phyloP scores from a whole-genome alignment of 1,140 invertebrate genomes.

The Zaprionus davidi region DNA sequence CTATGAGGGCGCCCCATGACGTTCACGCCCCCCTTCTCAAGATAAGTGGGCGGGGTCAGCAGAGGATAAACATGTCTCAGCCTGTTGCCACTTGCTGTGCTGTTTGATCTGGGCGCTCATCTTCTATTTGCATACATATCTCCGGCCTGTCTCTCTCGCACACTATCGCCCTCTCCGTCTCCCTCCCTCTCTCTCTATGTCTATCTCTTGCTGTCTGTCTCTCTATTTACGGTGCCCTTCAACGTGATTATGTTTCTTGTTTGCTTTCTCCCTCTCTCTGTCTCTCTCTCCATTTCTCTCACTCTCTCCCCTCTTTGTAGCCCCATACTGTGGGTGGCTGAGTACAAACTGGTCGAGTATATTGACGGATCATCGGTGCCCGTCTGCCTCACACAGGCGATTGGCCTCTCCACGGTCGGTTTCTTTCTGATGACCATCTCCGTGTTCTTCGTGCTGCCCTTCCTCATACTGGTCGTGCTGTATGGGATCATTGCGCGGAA shows the following conservation, averaged over 20 bases:
- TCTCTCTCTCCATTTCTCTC: slow-evolving; percentile 30
- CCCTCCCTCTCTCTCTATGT: slow-evolving; percentile 32
- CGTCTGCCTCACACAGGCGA: slow-evolving; percentile 90
- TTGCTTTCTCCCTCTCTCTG: slow-evolving; percentile 57
- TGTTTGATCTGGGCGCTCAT: slow-evolving; percentile 25
- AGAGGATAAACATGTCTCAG: slow-evolving; percentile 37
- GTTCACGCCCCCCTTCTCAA: slow-evolving; percentile 33
- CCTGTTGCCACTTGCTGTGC: slow-evolving; percentile 50
- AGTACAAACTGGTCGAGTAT: slow-evolving; percentile 89
- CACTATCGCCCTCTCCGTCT: slow-evolving; percentile 30
- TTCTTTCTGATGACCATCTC: slow-evolving; percentile 92
- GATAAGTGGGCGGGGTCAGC: neutral
- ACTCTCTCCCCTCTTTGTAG: slow-evolving; percentile 84
- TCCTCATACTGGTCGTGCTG: slow-evolving; percentile 91
- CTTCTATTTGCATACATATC: slow-evolving; percentile 16
- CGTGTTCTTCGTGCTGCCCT: slow-evolving; percentile 93
- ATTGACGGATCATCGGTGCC: slow-evolving; percentile 88
- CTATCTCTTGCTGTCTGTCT: slow-evolving; percentile 22
- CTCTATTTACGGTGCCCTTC: neutral
- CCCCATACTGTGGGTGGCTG: slow-evolving; percentile 91
- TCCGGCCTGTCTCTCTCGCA: slow-evolving; percentile 7
- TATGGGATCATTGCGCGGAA: slow-evolving; percentile 93
- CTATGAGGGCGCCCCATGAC: neutral
- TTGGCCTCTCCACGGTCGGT: slow-evolving; percentile 89
- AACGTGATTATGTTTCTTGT: slow-evolving; percentile 64